These are phyloP conservation scores for Trididemnum miniatum DNA, from an alignment of 23 tunicate species.

Conservation along the genomic window DNA sequence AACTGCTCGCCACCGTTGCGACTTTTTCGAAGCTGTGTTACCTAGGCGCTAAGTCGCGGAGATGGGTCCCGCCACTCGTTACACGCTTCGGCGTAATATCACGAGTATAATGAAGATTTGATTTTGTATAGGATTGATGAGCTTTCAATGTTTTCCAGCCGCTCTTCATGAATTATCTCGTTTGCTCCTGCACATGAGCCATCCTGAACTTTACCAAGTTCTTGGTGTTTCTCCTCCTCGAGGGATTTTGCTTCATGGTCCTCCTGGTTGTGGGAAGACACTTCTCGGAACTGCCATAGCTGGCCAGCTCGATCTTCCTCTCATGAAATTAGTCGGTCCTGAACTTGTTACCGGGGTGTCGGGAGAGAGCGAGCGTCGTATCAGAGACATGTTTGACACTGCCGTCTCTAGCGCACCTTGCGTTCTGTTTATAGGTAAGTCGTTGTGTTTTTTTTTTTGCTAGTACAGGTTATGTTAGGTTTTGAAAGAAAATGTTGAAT, in stretches of 20 bases:
- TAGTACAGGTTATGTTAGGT: no score
- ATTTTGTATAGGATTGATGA: no score
- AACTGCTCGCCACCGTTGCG: no score
- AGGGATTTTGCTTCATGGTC: conserved; percentile 84
- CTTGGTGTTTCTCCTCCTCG: conserved; percentile 89
- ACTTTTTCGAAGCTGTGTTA: no score
- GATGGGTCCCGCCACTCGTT: no score
- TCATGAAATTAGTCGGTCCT: conserved; percentile 71
- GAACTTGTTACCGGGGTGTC: conserved; percentile 77
- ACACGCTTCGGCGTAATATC: no score
- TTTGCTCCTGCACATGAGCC: conserved; percentile 63
- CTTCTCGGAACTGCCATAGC: conserved; percentile 78
- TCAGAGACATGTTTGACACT: conserved; percentile 77
- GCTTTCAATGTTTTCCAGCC: neutral
- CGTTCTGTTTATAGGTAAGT: conserved; percentile 72
- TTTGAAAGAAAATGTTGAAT: no score
- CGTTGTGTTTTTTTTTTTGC: no score
- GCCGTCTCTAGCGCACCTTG: conserved; percentile 71
- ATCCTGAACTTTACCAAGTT: conserved; percentile 63
- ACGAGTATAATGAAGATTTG: no score
- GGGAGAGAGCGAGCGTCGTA: conserved; percentile 74
- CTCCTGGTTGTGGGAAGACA: conserved; percentile 98
- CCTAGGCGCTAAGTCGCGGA: no score
- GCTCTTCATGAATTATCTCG: conserved; percentile 53
- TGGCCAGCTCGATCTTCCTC: conserved; percentile 65